Evolutionary conservation across 2,888 invertebrate genomes (phyloP), one percentile per base, ranked within the genome.

Genomic region (Chirona hameri): DNA sequence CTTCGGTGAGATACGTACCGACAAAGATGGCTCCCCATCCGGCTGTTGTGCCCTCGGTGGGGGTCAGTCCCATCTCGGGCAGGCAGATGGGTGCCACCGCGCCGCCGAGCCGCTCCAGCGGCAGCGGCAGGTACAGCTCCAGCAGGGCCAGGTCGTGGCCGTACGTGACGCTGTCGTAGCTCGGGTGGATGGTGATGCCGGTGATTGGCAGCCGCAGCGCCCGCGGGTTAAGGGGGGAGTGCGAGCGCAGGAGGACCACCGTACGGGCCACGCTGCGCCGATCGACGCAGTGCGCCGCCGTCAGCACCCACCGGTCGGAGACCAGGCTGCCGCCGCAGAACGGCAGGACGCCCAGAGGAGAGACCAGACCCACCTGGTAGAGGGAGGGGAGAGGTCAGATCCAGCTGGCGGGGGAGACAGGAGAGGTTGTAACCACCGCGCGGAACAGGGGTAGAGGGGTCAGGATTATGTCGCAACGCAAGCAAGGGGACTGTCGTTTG

Each of bases 81-180:
- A 72, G 72, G 18, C 72, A 72, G 72, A 72, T 72, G 72, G 72
- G 72, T 14, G 72, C 72, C 72, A 72, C 72, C 1, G 72, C 72
- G 1, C 72, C 72, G 31, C 31, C 72, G 15, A 72, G 14, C 31
- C 31, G 3, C 27, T 31, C 72, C 29, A 72, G 72, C 31, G 72
- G 72, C 72, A 72, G 72, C 31, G 29, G 5, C 72, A 72, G 15
- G 29, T 29, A 10, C 31, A 72, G 72, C 72, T 72, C 31, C 31
- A 72, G 18, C 72, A 72, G 72, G 18, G 72, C 72, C 72, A 72
- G 18, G 72, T 72, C 72, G 72, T 72, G 72, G 72, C 72, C 12
- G 72, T 72, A 72, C 29, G 72, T 31, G 31, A 0, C 15, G 31
- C 29, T 29, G 31, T 18, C 72, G 31, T 14, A 72, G 18, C 15